Evolutionary conservation across 2,113 vertebrate genomes (phyloP).

Genomic region (Riparia riparia): DNA sequence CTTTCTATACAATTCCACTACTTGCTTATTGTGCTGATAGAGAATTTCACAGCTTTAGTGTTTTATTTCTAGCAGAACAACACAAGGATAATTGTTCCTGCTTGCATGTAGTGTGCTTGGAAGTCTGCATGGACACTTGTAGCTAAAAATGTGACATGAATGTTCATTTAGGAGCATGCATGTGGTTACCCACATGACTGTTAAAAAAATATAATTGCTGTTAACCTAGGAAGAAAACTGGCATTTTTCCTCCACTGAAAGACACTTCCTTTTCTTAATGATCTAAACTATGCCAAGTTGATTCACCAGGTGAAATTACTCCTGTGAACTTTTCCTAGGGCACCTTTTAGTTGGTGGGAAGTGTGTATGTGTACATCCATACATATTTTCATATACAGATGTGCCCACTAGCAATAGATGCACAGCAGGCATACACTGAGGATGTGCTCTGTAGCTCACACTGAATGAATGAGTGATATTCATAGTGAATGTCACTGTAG

Average conservation of each 20-base stretch:
- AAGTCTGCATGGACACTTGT: neutral
- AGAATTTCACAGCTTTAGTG: neutral
- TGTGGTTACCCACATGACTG: neutral
- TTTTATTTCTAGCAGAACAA: slow-evolving; percentile 12
- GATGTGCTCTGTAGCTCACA: neutral
- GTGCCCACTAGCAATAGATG: neutral
- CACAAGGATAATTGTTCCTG: neutral
- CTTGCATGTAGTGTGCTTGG: neutral
- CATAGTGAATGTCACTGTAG: neutral
- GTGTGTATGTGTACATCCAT: neutral
- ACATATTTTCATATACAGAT: fast-evolving
- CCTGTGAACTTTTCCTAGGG: neutral
- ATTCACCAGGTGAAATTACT: neutral
- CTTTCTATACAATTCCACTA: neutral
- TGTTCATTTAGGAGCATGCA: neutral
- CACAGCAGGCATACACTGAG: neutral
- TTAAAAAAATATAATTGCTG: neutral
- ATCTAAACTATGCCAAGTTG: neutral
- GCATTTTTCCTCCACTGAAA: neutral
- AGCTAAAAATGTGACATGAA: neutral
- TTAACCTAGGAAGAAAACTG: neutral
- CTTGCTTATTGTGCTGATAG: neutral
- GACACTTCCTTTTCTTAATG: neutral
- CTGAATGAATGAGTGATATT: neutral
- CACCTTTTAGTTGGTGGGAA: neutral